These are phyloP conservation scores for Cromileptes altivelis DNA, from an alignment of 2,113 vertebrate genomes.

Conservation along the genomic window DNA sequence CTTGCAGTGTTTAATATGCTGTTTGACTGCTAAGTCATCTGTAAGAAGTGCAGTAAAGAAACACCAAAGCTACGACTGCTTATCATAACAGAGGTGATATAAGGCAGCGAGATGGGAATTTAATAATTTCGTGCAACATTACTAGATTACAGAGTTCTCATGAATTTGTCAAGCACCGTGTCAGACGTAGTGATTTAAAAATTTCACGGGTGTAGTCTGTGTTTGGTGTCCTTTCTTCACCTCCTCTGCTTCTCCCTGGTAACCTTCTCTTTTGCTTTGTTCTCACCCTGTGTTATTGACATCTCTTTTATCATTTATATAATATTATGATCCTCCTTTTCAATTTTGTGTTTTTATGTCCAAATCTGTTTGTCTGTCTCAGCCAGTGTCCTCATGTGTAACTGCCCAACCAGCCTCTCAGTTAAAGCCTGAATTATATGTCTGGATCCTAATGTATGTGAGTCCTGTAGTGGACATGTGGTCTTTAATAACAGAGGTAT, in stretches of 20 bases:
- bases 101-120: constrained; percentile 26
- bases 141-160: background rate
- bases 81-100: constrained; percentile 26
- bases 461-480: background rate
- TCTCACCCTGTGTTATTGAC: background rate
- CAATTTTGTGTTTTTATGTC: constrained; percentile 9
- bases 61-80: constrained; percentile 15
- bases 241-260: background rate
- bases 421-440: constrained; percentile 1
- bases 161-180: background rate
- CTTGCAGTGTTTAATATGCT: background rate
- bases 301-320: constrained; percentile 11
- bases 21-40: background rate
- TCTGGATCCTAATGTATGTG: background rate
- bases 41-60: background rate
- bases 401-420: background rate
- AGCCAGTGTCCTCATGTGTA: background rate
- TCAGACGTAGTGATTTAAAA: constrained; percentile 22
- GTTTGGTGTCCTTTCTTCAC: constrained; percentile 16
- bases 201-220: background rate
- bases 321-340: background rate
- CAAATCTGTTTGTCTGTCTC: constrained; percentile 4
- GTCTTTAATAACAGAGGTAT: background rate
- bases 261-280: background rate
- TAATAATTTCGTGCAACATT: constrained; percentile 26